These are phyloP conservation scores for Cetonia aurata DNA, from an alignment of 2,888 invertebrate species.

Conservation along the genomic window DNA sequence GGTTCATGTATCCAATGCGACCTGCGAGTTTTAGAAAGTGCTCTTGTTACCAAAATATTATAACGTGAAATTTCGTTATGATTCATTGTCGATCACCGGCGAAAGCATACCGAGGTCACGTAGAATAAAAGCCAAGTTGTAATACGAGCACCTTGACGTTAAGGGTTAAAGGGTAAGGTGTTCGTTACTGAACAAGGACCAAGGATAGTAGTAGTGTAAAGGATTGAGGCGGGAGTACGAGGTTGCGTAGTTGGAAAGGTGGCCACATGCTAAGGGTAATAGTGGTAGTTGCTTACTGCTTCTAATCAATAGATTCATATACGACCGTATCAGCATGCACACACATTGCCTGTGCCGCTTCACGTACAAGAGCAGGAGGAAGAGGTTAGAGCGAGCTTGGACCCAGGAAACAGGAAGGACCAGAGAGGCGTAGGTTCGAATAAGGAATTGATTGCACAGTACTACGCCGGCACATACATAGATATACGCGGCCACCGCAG, in stretches of 20 bases:
- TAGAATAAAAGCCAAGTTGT: conserved; percentile 53
- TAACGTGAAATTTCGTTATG: conserved; percentile 16
- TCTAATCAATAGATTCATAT: conserved; percentile 64
- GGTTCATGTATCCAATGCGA: too few species aligned
- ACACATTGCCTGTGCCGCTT: conserved; percentile 54
- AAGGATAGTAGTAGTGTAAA: conserved; percentile 49
- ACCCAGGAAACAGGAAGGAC: conserved; percentile 60
- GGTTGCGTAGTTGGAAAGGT: conserved; percentile 50
- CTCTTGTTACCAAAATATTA: conserved; percentile 9
- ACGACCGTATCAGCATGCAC: conserved; percentile 64
- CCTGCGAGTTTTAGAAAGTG: too few species aligned
- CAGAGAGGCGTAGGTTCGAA: conserved; percentile 58
- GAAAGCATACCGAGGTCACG: conserved; percentile 27
- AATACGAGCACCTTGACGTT: conserved; percentile 52
- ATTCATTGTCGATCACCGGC: conserved; percentile 26
- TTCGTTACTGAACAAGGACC: conserved; percentile 54
- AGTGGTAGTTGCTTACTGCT: conserved; percentile 55
- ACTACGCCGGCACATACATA: conserved; percentile 55
- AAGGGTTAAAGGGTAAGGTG: conserved; percentile 56
- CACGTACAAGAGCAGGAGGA: conserved; percentile 36
- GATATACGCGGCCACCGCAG: conserved; percentile 18
- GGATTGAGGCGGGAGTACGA: conserved; percentile 46
- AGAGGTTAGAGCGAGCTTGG: conserved; percentile 51
- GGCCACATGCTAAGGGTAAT: conserved; percentile 57
- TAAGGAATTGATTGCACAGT: conserved; percentile 64